Evolutionary conservation across 37 sponge, comb jelly and placozoan species (phyloP), one percentile per base, ranked within the genome.

Genomic region (Halichondria panicea): DNA sequence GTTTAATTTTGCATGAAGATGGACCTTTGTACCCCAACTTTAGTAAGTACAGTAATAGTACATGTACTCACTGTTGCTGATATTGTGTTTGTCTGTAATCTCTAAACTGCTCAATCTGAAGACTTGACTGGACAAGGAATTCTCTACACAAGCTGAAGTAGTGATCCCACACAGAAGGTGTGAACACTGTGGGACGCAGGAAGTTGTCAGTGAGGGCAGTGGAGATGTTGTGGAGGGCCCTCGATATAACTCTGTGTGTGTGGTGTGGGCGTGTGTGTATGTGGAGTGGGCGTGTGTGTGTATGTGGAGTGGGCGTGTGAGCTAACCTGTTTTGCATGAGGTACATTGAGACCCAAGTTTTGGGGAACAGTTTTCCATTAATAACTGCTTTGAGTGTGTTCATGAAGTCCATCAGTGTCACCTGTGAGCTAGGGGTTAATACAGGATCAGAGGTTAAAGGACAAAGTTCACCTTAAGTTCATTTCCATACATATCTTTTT

Each of bases 141-240:
- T 33, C 1, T 2, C 63, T 74, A 34, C 80, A 79, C 37, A 79
- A 35, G 28, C 37, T 45, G 68, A 86, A 86, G 69, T 74, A 86
- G 21, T 74, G 43, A 11, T 86, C 75, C 87, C 87, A 86, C 19
- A 85, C 52, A 66, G 58, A 70, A 34, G 81, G 81, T 38, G 31
- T 71, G 71, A 80, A 80, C 50, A 7, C 5, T 22, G 37, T 33
- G 4, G 63, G 40, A 60, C 30, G 1, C 21, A 80, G 61, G 54
- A 71, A 70, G 34, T 22, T 28, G 0, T 55, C 25, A 11, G 62
- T 43, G 7, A 80, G 60, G 3, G 72, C 50, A 2, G 0, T 70
- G 40, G 81, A 80, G 45, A 61, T 44, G 52, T 60, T 71, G 35
- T 35, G 36, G 12, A 80, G 50, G 1, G 61, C 40, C 3, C 72